Conservation (phyloP, 2,113 vertebrate genomes). For the Corydoras sp. region DNA sequence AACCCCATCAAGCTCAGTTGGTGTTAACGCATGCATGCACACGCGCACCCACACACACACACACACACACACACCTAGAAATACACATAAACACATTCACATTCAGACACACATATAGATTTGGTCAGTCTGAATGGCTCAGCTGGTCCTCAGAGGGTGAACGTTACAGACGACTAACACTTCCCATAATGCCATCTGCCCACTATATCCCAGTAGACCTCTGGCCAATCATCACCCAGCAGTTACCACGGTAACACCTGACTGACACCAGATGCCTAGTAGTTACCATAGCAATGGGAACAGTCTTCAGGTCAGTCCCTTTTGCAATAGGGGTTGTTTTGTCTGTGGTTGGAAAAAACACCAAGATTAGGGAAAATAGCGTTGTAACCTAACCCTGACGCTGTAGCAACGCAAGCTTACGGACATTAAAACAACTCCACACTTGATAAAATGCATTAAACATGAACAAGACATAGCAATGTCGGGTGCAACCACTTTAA, state of each 20-base stretch:
- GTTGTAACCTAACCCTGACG: too few relatives aligned
- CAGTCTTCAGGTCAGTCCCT: neutral
- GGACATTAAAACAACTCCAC: too few relatives aligned
- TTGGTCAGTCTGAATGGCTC: constrained; percentile 32
- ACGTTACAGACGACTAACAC: constrained; percentile 41
- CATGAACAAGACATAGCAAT: neutral
- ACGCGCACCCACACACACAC: neutral
- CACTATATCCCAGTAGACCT: constrained; percentile 42
- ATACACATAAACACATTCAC: constrained; percentile 5
- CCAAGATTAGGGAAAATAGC: too few relatives aligned
- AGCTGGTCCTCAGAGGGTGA: constrained; percentile 37
- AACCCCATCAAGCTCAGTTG: constrained; percentile 32
- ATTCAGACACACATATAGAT: neutral
- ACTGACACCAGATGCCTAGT: constrained; percentile 37
- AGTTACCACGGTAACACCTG: constrained; percentile 42
- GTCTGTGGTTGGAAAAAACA: too few relatives aligned
- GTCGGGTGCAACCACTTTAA: too few relatives aligned
- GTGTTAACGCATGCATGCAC: constrained; percentile 18
- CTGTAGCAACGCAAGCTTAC: too few relatives aligned
- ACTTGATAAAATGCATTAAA: neutral
- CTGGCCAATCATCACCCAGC: constrained; percentile 36
- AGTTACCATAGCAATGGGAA: constrained; percentile 35
- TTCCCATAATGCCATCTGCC: constrained; percentile 47
- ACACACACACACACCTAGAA: constrained; percentile 5
- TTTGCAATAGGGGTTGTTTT: too few relatives aligned